A percentile compares a stretch with the other conserved stretches of the same genome.
These are phyloP conservation scores for Harmothoe impar DNA, from an alignment of 2,888 invertebrate genomes.

Conservation along the genomic window DNA sequence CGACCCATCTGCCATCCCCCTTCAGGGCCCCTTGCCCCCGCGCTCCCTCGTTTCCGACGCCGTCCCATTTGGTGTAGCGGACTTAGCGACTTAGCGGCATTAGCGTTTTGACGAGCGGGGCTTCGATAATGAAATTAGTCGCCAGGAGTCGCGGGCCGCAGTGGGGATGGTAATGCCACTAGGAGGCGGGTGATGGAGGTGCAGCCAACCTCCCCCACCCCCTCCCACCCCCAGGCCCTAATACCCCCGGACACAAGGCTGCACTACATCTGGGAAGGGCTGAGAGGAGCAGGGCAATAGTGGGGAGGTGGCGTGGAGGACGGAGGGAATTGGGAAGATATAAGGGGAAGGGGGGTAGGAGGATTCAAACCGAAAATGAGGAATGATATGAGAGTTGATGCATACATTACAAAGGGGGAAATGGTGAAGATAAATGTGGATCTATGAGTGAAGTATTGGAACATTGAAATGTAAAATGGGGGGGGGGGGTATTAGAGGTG, in stretches of 20 bases:
- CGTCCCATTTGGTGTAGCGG: conserved; percentile 61
- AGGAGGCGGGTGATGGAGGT: conserved; percentile 34
- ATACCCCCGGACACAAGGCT: background rate
- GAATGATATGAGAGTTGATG: background rate
- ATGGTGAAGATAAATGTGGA: too few species aligned
- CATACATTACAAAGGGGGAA: too few species aligned
- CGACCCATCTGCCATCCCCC: background rate
- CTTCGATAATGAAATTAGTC: conserved; percentile 62
- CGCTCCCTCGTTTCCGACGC: conserved; percentile 51
- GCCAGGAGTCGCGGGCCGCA: conserved; percentile 49
- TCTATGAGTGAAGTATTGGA: too few species aligned
- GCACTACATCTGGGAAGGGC: background rate
- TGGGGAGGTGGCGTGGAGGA: background rate
- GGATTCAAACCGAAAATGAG: background rate
- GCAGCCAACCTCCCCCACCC: background rate
- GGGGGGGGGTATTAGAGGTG: too few species aligned
- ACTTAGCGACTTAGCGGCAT: conserved; percentile 61
- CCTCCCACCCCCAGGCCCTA: background rate
- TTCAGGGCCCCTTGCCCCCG: background rate
- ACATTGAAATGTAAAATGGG: too few species aligned
- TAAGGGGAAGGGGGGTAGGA: background rate
- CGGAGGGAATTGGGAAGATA: background rate
- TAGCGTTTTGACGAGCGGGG: conserved; percentile 54
- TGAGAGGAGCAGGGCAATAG: background rate
- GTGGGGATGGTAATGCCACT: background rate